phyloP scores from a whole-genome alignment of 2,797 vertebrate genomes.

The Alfaro cultratus region DNA sequence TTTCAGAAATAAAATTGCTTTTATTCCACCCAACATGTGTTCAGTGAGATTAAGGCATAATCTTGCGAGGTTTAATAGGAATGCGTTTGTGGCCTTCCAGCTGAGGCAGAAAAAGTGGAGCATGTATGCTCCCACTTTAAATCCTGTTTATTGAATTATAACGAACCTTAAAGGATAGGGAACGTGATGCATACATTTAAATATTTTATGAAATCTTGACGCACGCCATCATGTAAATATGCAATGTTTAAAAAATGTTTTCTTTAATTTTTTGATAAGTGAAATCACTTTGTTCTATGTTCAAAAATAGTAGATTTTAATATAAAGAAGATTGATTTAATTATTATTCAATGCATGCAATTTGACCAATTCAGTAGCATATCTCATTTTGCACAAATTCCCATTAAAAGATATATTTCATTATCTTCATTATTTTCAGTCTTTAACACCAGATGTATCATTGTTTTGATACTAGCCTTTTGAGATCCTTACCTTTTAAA shows the following conservation, averaged over 20 bases:
- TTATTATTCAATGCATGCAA: not conserved
- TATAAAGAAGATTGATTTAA: not conserved
- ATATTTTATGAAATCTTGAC: constrained; percentile 79
- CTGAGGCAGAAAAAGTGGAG: constrained; percentile 79
- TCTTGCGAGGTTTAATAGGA: constrained; percentile 84
- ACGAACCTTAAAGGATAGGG: constrained; percentile 88
- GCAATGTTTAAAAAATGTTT: constrained; percentile 52
- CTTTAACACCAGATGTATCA: not conserved
- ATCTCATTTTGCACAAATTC: not conserved
- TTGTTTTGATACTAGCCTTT: not conserved
- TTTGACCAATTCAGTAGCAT: not conserved
- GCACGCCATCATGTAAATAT: constrained; percentile 48
- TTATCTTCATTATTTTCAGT: not conserved
- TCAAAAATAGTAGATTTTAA: constrained; percentile 4
- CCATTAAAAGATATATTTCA: not conserved
- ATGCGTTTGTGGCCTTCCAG: constrained; percentile 80
- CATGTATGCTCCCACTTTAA: constrained; percentile 72
- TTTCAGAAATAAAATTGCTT: constrained; percentile 94
- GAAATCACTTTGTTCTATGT: constrained; percentile 14
- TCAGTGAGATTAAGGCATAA: constrained; percentile 90
- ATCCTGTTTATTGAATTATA: constrained; percentile 90
- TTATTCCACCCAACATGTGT: constrained; percentile 93
- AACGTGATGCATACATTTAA: constrained; percentile 81
- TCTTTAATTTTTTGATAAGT: constrained; percentile 6
- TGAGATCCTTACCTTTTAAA: not conserved